Evolutionary conservation across 2,113 vertebrate genomes (phyloP).

Genomic region (Argyrosomus japonicus): DNA sequence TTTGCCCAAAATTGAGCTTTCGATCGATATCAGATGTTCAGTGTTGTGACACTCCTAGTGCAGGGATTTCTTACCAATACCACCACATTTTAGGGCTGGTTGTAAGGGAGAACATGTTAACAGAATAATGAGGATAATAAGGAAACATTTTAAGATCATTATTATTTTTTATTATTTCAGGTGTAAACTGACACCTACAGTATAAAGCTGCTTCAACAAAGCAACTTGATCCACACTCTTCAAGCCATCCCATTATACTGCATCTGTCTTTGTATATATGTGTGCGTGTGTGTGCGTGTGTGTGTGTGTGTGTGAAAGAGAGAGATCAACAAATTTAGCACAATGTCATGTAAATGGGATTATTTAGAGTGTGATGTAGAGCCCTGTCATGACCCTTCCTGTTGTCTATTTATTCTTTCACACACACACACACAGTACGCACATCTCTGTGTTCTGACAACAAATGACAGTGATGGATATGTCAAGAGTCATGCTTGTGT

Average conservation of each 20-base stretch:
- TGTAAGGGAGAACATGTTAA: not conserved
- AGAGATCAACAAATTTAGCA: not conserved
- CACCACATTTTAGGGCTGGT: no score
- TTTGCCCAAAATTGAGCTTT: no score
- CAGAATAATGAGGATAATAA: not conserved
- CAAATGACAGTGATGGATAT: not conserved
- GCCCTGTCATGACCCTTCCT: not conserved
- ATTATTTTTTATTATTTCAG: not conserved
- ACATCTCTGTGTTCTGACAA: not conserved
- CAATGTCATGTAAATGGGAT: conserved; percentile 14
- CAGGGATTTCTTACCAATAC: no score
- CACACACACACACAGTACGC: not conserved
- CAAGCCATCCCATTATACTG: conserved; percentile 7
- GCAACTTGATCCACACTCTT: not conserved
- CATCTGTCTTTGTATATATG: not conserved
- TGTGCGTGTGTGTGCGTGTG: not conserved
- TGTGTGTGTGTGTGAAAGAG: not conserved
- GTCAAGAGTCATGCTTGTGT: not conserved
- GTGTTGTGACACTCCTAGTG: no score
- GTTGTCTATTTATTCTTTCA: not conserved
- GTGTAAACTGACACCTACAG: conserved; percentile 10
- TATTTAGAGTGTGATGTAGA: conserved; percentile 12
- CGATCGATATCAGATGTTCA: no score
- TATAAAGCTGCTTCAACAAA: not conserved
- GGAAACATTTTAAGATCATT: not conserved